Evolutionary conservation across 1,140 invertebrate species (phyloP).

Genomic region (Oreohelix idahoensis): DNA sequence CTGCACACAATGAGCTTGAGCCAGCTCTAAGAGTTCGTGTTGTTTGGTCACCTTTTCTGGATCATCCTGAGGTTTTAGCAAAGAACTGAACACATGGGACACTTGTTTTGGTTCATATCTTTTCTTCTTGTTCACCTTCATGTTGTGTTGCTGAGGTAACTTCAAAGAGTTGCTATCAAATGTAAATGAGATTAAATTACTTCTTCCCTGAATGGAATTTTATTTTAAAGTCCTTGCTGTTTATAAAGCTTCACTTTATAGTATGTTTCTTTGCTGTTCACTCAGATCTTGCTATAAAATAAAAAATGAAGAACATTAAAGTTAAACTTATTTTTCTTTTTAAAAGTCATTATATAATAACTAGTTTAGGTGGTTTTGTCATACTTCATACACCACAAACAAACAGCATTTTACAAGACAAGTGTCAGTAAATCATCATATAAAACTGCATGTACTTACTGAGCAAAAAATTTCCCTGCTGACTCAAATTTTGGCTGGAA

Average conservation of each 20-base stretch:
- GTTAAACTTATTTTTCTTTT: too few species aligned
- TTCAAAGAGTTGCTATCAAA: slow-evolving; percentile 16
- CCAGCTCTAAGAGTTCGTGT: slow-evolving; percentile 22
- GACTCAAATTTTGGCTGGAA: slow-evolving; percentile 29
- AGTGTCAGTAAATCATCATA: too few species aligned
- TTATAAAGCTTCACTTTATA: too few species aligned
- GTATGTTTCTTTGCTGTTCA: too few species aligned
- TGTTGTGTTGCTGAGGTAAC: neutral
- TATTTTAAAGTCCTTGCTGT: too few species aligned
- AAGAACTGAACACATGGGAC: slow-evolving; percentile 6
- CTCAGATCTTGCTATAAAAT: too few species aligned
- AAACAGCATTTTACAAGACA: too few species aligned
- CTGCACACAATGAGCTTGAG: slow-evolving; percentile 31
- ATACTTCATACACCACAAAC: too few species aligned
- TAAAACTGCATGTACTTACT: slow-evolving; percentile 9
- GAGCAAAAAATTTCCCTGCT: slow-evolving; percentile 24
- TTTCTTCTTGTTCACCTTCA: slow-evolving; percentile 23
- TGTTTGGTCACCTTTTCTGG: neutral
- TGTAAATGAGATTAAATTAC: neutral
- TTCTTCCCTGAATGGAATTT: too few species aligned
- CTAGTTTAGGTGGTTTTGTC: too few species aligned
- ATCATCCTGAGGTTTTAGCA: slow-evolving; percentile 10
- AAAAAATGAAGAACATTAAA: too few species aligned
- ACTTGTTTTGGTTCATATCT: slow-evolving; percentile 9
- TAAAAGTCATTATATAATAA: too few species aligned